Evolutionary conservation across 2,113 vertebrate species (phyloP).

Genomic region (Heteronetta atricapilla): DNA sequence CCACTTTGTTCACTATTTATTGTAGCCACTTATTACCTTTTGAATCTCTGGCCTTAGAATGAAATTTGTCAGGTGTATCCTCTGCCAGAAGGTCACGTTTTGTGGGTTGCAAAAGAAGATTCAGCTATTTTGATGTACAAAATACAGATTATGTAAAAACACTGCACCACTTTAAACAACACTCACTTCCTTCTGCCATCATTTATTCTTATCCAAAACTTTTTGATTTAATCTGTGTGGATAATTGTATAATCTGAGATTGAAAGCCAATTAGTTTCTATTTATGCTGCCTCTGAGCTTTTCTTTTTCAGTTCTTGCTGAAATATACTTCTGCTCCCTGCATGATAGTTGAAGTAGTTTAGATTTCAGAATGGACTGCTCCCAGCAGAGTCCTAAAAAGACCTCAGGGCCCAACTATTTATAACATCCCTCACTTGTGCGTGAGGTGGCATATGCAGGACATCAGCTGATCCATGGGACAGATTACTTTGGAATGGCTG

Average conservation of each 20-base stretch:
- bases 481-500: not conserved
- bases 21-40: not conserved
- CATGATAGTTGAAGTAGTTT: not conserved
- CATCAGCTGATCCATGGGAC: not conserved
- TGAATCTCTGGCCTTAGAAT: not conserved
- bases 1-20: not conserved
- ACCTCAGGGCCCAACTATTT: not conserved
- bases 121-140: not conserved
- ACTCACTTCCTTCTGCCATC: not conserved
- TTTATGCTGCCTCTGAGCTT: constrained; percentile 25
- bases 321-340: not conserved
- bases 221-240: constrained; percentile 8
- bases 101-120: not conserved
- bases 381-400: not conserved
- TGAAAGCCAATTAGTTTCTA: not conserved
- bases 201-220: not conserved
- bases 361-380: constrained; percentile 18
- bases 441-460: not conserved
- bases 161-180: not conserved
- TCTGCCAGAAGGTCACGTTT: not conserved
- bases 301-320: not conserved
- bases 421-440: not conserved
- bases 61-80: not conserved
- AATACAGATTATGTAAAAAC: not conserved
- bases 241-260: not conserved